phyloP scores from a whole-genome alignment of 2,113 vertebrate species.

The Mionectes macconnelli region DNA sequence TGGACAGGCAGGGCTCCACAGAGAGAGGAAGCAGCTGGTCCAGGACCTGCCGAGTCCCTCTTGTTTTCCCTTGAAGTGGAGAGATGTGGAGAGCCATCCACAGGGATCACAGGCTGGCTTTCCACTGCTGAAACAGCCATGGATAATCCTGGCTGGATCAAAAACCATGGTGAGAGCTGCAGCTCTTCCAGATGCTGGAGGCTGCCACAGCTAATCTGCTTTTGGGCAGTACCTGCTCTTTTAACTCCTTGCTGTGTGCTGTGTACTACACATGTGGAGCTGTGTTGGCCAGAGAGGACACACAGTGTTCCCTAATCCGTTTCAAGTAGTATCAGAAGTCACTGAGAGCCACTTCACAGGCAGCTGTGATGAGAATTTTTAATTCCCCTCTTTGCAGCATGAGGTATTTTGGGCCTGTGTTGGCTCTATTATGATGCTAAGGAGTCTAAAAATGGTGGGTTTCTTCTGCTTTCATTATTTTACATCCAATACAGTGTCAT shows the following conservation, averaged over 20 bases:
- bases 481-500: background rate
- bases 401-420: background rate
- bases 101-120: background rate
- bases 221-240: background rate
- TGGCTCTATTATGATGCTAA: conserved; percentile 6
- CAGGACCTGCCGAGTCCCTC: background rate
- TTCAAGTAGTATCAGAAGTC: background rate
- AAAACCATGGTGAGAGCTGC: rapidly evolving
- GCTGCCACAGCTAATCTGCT: background rate
- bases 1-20: background rate
- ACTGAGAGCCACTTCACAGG: background rate
- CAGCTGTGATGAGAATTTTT: background rate
- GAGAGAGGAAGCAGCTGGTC: background rate
- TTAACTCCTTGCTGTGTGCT: background rate
- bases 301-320: background rate
- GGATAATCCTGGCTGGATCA: background rate
- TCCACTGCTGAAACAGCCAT: background rate
- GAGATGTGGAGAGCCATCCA: background rate
- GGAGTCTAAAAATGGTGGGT: background rate
- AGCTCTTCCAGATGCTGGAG: background rate
- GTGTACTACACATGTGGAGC: rapidly evolving
- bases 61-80: background rate
- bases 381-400: background rate
- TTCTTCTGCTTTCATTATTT: background rate
- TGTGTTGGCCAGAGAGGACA: background rate